Conservation (phyloP, 2,113 vertebrate species). For the Pipa parva region DNA sequence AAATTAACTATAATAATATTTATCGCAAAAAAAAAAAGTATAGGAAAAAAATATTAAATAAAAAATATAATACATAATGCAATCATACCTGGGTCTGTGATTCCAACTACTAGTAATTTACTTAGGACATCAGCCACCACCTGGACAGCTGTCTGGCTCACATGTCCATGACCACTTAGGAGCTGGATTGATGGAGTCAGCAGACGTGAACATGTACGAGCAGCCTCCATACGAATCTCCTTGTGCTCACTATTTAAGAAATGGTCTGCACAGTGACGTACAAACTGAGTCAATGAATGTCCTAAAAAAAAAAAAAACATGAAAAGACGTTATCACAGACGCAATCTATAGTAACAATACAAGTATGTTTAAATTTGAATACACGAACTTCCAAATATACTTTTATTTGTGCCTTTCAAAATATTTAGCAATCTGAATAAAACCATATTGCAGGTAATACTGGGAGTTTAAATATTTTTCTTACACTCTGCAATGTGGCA, state of each 20-base stretch:
- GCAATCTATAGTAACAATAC: too few species aligned
- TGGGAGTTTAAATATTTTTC: too few species aligned
- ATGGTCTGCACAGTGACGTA: conserved; percentile 96
- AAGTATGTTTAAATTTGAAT: too few species aligned
- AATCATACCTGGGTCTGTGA: conserved; percentile 88
- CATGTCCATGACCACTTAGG: conserved; percentile 85
- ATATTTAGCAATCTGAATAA: too few species aligned
- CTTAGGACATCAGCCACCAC: conserved; percentile 96
- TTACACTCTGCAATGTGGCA: too few species aligned
- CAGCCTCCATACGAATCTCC: conserved; percentile 95
- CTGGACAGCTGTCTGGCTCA: conserved; percentile 95
- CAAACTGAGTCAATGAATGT: conserved; percentile 96
- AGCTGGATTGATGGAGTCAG: conserved; percentile 93
- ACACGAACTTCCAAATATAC: neutral
- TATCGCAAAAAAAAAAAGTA: too few species aligned
- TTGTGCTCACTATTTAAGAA: conserved; percentile 98
- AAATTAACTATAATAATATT: too few species aligned
- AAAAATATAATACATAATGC: too few species aligned
- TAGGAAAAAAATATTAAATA: too few species aligned
- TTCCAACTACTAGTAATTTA: conserved; percentile 94
- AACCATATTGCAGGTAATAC: too few species aligned
- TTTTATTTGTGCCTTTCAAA: too few species aligned
- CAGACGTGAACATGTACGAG: conserved; percentile 90
- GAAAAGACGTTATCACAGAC: too few species aligned
- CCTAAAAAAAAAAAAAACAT: conserved; percentile 57